Evolutionary conservation across 2,888 invertebrate species (phyloP).

Genomic region (Mesoligia furuncula): DNA sequence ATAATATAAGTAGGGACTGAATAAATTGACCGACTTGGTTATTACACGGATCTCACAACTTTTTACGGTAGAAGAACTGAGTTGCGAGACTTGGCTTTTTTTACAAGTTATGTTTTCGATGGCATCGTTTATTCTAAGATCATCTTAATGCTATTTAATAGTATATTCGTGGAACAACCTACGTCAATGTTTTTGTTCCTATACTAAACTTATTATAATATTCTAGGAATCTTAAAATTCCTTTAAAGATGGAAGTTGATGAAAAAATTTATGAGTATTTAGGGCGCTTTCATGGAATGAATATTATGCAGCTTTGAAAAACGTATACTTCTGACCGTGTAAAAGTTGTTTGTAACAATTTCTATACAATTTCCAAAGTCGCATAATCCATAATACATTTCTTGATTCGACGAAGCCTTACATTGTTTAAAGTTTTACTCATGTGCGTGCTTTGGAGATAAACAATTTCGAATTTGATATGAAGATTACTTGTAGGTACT

Average conservation of each 20-base stretch:
- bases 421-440: background rate
- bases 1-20: too few species aligned
- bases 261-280: background rate
- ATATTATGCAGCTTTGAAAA: background rate
- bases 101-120: too few species aligned
- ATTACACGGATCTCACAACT: too few species aligned
- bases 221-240: constrained; percentile 7
- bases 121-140: constrained; percentile 4
- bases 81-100: too few species aligned
- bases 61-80: too few species aligned
- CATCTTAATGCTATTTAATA: background rate
- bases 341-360: background rate
- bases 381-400: background rate
- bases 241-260: background rate
- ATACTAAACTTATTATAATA: background rate
- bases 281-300: background rate
- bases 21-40: too few species aligned
- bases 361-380: background rate
- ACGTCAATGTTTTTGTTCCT: background rate
- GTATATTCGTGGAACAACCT: background rate
- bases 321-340: background rate
- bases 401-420: background rate
- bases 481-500: background rate
- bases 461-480: too few species aligned
- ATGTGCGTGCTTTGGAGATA: background rate